Conservation (phyloP, 2,113 vertebrate genomes). For the Charadrius vociferus region DNA sequence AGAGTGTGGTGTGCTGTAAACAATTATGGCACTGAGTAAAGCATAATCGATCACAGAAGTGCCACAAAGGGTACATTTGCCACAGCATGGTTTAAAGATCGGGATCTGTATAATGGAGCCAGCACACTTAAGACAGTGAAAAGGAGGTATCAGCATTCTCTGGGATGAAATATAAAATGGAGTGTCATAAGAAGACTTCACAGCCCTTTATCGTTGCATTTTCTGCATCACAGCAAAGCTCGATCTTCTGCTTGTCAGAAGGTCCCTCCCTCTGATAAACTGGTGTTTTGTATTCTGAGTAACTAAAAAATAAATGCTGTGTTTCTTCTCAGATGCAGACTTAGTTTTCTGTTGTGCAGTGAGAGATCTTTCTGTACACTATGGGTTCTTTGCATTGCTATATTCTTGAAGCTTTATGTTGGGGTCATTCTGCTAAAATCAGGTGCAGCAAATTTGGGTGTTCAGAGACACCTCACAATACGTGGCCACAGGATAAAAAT, state of each 20-base stretch:
- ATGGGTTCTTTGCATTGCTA: not conserved
- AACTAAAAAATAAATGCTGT: not conserved
- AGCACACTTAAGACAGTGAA: not conserved
- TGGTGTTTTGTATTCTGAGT: not conserved
- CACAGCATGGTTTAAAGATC: not conserved
- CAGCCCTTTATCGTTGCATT: not conserved
- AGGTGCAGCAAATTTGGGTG: not conserved
- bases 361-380: not conserved
- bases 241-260: not conserved
- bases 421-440: not conserved
- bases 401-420: not conserved
- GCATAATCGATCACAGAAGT: conserved; percentile 3
- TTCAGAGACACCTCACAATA: not conserved
- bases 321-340: not conserved
- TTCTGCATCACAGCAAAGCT: not conserved
- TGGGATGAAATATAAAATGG: not conserved
- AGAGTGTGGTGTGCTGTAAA: conserved; percentile 32
- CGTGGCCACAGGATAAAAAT: not conserved
- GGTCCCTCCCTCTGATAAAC: not conserved
- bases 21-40: conserved; percentile 42
- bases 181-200: not conserved
- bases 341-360: not conserved
- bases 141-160: not conserved
- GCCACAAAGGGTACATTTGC: not conserved
- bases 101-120: not conserved